These are phyloP conservation scores for Leptura quadrifasciata DNA, from an alignment of 2,888 invertebrate species.

Conservation along the genomic window DNA sequence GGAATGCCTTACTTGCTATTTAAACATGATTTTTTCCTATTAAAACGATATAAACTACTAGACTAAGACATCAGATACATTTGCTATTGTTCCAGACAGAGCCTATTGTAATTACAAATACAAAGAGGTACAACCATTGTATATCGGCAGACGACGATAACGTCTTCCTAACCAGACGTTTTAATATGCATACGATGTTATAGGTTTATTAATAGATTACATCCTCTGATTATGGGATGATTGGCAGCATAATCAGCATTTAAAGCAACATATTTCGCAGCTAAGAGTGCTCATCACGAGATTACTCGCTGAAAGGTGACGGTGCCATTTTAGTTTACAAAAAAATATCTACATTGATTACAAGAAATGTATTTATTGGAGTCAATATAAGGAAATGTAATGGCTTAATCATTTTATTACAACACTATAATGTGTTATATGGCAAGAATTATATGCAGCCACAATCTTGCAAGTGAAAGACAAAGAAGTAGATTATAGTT, in stretches of 20 bases:
- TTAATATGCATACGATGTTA: slow-evolving; percentile 56
- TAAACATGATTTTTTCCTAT: neutral
- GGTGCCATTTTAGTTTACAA: neutral
- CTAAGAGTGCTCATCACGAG: slow-evolving; percentile 5
- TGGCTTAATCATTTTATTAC: no score
- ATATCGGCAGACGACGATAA: slow-evolving; percentile 32
- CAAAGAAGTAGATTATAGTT: no score
- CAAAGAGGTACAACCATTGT: slow-evolving; percentile 33
- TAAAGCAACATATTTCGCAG: slow-evolving; percentile 36
- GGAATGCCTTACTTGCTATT: neutral
- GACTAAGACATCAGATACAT: slow-evolving; percentile 17
- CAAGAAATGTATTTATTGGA: no score
- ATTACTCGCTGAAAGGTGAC: neutral
- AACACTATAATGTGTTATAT: no score
- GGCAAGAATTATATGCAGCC: no score
- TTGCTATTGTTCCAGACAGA: slow-evolving; percentile 35
- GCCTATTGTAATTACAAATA: slow-evolving; percentile 39
- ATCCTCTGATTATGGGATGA: slow-evolving; percentile 59
- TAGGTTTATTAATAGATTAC: slow-evolving; percentile 59
- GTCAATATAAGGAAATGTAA: no score
- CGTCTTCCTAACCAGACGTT: slow-evolving; percentile 44
- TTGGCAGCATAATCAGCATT: slow-evolving; percentile 59
- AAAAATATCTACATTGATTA: neutral
- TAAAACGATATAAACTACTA: slow-evolving; percentile 1
- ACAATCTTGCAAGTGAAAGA: no score